phyloP scores from a whole-genome alignment of 2,888 invertebrate genomes.

The Euspilapteryx auroguttella region DNA sequence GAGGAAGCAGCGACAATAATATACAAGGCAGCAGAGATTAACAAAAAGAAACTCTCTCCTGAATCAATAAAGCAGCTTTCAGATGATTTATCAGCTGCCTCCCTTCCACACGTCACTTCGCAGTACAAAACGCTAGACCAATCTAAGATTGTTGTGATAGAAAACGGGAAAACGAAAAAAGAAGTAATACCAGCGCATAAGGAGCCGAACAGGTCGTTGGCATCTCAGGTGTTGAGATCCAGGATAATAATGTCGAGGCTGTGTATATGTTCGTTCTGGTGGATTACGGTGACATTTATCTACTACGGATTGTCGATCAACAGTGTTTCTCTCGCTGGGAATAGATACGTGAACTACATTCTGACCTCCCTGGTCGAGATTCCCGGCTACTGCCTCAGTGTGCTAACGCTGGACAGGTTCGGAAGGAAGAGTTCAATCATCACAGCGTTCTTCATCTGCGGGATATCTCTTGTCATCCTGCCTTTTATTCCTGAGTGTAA shows the following conservation, averaged over 20 bases:
- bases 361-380: conserved; percentile 65
- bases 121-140: background rate
- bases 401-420: conserved; percentile 57
- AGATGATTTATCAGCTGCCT: too few species aligned
- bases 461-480: conserved; percentile 55
- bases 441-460: conserved; percentile 60
- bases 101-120: background rate
- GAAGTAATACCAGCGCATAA: conserved; percentile 5
- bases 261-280: conserved; percentile 73
- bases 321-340: conserved; percentile 73
- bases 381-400: conserved; percentile 64
- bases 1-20: conserved; percentile 53
- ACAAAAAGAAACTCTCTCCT: conserved; percentile 34
- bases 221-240: conserved; percentile 46
- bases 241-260: conserved; percentile 52
- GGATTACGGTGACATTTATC: conserved; percentile 77
- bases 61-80: conserved; percentile 21
- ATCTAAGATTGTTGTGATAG: conserved; percentile 1
- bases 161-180: background rate
- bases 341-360: conserved; percentile 77
- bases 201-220: conserved; percentile 13
- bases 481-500: conserved; percentile 61
- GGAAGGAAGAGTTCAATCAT: conserved; percentile 63
- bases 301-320: conserved; percentile 82
- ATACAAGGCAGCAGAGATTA: conserved; percentile 42